Percentiles rank a stretch among this genome's conserved stretches.
phyloP scores from a whole-genome alignment of 92 coral and sea anemone genomes.

The Epizoanthus fatuus region DNA sequence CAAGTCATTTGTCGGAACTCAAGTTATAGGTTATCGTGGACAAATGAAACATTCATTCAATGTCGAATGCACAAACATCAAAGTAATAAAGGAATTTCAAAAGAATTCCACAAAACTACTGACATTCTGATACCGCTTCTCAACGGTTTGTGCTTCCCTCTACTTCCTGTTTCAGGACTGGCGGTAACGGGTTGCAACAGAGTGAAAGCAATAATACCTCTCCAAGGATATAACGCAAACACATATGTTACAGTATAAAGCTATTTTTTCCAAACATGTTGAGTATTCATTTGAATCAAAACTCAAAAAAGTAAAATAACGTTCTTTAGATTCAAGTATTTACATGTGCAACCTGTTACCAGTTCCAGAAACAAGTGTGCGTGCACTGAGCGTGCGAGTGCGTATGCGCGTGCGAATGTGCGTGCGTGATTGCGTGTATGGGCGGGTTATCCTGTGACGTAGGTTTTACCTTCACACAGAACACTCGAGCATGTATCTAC shows the following conservation, averaged over 20 bases:
- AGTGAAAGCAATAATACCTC: too few species aligned
- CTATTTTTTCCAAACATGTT: background rate
- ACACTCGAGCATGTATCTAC: constrained; percentile 31
- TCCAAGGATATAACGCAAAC: background rate
- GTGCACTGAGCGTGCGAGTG: background rate
- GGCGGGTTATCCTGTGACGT: too few species aligned
- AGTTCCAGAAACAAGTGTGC: background rate
- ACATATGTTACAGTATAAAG: background rate
- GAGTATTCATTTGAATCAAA: background rate
- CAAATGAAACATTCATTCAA: too few species aligned
- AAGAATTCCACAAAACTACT: too few species aligned
- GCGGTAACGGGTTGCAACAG: too few species aligned
- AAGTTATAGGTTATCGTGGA: too few species aligned
- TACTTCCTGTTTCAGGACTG: too few species aligned
- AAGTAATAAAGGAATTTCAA: too few species aligned
- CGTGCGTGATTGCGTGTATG: background rate
- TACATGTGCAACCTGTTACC: background rate
- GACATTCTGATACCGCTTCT: too few species aligned
- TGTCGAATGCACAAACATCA: too few species aligned
- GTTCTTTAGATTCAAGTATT: background rate
- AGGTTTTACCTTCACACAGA: background rate
- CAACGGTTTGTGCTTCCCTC: too few species aligned
- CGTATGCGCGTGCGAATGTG: background rate
- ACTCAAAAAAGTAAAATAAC: background rate
- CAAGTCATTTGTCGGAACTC: too few species aligned